Percentiles rank a stretch among this genome's conserved stretches.
phyloP scores from a whole-genome alignment of 2,797 vertebrate genomes.

The Tapirus indicus region DNA sequence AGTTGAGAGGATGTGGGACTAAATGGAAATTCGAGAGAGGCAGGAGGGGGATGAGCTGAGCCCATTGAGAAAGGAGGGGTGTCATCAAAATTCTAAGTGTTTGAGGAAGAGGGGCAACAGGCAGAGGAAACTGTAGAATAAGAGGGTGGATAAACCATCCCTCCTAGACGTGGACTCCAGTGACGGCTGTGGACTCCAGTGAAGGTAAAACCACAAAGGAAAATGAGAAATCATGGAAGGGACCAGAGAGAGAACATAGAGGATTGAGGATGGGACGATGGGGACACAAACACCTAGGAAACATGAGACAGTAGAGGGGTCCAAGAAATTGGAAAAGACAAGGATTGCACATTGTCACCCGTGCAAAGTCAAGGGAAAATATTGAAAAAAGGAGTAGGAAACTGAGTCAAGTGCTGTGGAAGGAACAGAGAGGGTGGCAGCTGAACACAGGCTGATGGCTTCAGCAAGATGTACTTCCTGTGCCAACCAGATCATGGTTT shows the following conservation, averaged over 20 bases:
- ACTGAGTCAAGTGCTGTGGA: neutral
- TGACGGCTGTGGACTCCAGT: fast-evolving
- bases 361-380: neutral
- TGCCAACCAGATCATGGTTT: neutral
- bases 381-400: neutral
- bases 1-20: neutral
- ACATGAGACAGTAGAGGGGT: neutral
- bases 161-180: fast-evolving
- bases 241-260: neutral
- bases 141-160: neutral
- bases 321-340: neutral
- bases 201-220: neutral
- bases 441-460: fast-evolving
- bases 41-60: neutral
- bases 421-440: neutral
- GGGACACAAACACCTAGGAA: neutral
- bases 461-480: neutral
- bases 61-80: fast-evolving
- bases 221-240: neutral
- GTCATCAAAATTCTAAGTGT: no score
- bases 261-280: fast-evolving
- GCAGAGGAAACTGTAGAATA: neutral
- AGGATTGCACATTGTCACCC: no score
- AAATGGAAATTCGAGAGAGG: neutral
- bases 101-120: neutral